These are phyloP conservation scores for Lagopus muta DNA, from an alignment of 2,113 vertebrate species.

Conservation along the genomic window DNA sequence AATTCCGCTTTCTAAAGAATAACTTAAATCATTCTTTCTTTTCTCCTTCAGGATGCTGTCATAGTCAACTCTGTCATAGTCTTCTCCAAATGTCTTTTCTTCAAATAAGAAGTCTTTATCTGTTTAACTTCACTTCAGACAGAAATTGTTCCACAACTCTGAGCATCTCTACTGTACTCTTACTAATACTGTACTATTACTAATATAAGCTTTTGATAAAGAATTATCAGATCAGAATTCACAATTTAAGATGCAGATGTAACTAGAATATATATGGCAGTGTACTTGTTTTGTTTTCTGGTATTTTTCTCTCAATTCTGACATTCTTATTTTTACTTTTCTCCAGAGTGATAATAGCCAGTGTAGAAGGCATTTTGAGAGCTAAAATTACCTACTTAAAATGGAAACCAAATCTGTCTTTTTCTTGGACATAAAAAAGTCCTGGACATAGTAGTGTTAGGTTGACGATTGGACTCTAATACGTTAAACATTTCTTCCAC, in stretches of 20 bases:
- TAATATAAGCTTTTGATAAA: not conserved
- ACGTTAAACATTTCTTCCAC: not conserved
- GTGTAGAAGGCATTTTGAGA: not conserved
- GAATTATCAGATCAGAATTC: not conserved
- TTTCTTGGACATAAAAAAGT: too few species aligned
- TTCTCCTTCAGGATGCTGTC: not conserved
- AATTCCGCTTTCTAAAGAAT: not conserved
- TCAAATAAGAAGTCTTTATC: not conserved
- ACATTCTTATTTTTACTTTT: not conserved
- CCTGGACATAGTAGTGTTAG: not conserved
- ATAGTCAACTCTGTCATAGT: not conserved
- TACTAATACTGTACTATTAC: not conserved
- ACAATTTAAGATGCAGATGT: not conserved
- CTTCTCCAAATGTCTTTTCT: not conserved
- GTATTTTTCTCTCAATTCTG: not conserved
- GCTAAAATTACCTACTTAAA: not conserved
- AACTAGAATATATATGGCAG: not conserved
- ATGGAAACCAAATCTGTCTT: not conserved
- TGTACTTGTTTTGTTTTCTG: not conserved
- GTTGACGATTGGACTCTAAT: not conserved
- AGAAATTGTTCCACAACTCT: not conserved
- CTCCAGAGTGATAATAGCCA: not conserved
- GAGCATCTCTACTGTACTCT: not conserved
- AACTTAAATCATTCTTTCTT: not conserved
- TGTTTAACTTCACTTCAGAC: not conserved